Conservation (phyloP, 2,797 vertebrate species). For the Sciaenops ocellatus region DNA sequence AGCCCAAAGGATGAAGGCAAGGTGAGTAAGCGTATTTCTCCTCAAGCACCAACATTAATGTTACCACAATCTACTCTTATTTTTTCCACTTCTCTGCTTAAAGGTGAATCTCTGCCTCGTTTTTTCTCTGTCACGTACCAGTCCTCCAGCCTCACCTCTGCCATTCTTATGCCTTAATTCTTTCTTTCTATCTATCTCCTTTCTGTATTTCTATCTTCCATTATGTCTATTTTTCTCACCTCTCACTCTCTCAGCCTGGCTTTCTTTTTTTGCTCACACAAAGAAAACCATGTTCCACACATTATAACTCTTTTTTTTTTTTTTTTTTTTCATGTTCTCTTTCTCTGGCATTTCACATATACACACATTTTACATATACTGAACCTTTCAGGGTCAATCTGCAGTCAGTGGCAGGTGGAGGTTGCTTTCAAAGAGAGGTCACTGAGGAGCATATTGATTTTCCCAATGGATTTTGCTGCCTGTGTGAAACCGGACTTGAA, state of each 20-base stretch:
- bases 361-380: not conserved
- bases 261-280: not conserved
- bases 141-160: not conserved
- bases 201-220: not conserved
- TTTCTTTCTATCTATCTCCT: not conserved
- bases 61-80: not conserved
- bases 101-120: slow-evolving; percentile 11
- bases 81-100: slow-evolving; percentile 2
- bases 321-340: not conserved
- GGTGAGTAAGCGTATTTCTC: slow-evolving; percentile 85
- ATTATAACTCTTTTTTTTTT: not conserved
- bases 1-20: slow-evolving; percentile 98
- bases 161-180: not conserved
- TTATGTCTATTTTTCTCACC: slow-evolving; percentile 1
- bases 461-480: slow-evolving; percentile 46
- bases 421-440: slow-evolving; percentile 49
- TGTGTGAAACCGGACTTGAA: slow-evolving; percentile 59
- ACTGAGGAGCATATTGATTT: slow-evolving; percentile 64
- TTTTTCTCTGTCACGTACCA: not conserved
- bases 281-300: not conserved
- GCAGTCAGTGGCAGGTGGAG: slow-evolving; percentile 34
- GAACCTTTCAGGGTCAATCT: slow-evolving; percentile 34
- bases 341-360: slow-evolving; percentile 17
- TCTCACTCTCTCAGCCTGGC: not conserved
- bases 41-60: not conserved